Conservation (phyloP, 2,888 invertebrate genomes). For the Aphidoletes aphidimyza region DNA sequence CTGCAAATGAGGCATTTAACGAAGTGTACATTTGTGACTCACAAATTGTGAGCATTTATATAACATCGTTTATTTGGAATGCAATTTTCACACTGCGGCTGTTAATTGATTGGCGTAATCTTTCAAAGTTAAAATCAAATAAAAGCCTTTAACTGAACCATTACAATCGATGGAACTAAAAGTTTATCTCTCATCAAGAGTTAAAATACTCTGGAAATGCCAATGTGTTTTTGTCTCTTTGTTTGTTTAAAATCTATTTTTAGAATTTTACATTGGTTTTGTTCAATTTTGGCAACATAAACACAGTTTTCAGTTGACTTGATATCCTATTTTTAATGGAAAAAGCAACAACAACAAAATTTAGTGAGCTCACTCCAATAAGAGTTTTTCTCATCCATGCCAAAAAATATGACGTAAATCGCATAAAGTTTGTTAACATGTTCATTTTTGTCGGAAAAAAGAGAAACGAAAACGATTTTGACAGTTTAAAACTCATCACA, state of each 20-base stretch:
- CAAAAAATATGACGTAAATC: neutral
- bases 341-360: neutral
- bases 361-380: neutral
- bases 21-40: no score
- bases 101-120: no score
- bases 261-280: neutral
- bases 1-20: no score
- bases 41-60: no score
- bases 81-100: no score
- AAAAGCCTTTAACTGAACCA: no score
- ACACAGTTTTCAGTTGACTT: neutral
- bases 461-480: neutral
- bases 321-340: neutral
- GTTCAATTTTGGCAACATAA: neutral
- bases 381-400: neutral
- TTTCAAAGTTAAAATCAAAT: no score
- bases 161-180: no score
- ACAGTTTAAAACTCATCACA: slow-evolving; percentile 13
- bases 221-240: no score
- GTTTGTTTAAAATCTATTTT: neutral
- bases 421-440: neutral
- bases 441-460: neutral
- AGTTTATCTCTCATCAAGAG: no score
- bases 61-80: no score
- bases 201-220: no score